These are phyloP conservation scores for Apodemia duryi DNA, from an alignment of 2,888 invertebrate genomes.

Conservation along the genomic window DNA sequence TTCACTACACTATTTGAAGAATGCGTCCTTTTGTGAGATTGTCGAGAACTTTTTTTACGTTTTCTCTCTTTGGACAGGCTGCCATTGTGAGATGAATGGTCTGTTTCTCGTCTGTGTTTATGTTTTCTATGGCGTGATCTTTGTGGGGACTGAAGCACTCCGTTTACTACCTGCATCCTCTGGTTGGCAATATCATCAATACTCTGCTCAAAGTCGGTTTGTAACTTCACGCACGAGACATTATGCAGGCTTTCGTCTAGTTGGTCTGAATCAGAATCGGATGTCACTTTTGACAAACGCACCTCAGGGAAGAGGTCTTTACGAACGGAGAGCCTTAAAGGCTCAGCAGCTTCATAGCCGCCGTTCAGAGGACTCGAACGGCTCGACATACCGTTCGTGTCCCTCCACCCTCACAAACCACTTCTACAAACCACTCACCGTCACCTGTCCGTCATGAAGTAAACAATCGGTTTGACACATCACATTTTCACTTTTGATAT, in stretches of 20 bases:
- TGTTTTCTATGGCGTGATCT: slow-evolving; percentile 65
- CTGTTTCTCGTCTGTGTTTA: slow-evolving; percentile 58
- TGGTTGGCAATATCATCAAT: slow-evolving; percentile 70
- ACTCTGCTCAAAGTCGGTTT: slow-evolving; percentile 75
- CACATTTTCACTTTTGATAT: slow-evolving; percentile 78
- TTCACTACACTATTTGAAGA: slow-evolving; percentile 52
- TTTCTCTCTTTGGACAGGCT: slow-evolving; percentile 59
- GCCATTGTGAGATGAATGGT: slow-evolving; percentile 54
- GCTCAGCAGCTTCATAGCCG: slow-evolving; percentile 66
- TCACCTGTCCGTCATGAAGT: slow-evolving; percentile 76
- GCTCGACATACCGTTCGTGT: slow-evolving; percentile 75
- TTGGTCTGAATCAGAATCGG: slow-evolving; percentile 44
- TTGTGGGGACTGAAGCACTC: slow-evolving; percentile 50
- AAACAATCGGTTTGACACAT: slow-evolving; percentile 80
- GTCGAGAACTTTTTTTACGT: slow-evolving; percentile 56
- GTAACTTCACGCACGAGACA: slow-evolving; percentile 66
- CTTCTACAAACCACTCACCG: slow-evolving; percentile 66
- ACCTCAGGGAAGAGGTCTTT: slow-evolving; percentile 72
- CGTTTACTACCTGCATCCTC: slow-evolving; percentile 59
- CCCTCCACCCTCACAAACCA: slow-evolving; percentile 71
- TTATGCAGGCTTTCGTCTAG: slow-evolving; percentile 50
- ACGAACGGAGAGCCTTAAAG: slow-evolving; percentile 68
- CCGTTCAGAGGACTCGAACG: slow-evolving; percentile 73
- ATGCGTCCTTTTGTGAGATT: slow-evolving; percentile 54
- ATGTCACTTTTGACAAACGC: slow-evolving; percentile 45